Evolutionary conservation across 1,140 invertebrate genomes (phyloP).

Genomic region (Drosophila parvula): DNA sequence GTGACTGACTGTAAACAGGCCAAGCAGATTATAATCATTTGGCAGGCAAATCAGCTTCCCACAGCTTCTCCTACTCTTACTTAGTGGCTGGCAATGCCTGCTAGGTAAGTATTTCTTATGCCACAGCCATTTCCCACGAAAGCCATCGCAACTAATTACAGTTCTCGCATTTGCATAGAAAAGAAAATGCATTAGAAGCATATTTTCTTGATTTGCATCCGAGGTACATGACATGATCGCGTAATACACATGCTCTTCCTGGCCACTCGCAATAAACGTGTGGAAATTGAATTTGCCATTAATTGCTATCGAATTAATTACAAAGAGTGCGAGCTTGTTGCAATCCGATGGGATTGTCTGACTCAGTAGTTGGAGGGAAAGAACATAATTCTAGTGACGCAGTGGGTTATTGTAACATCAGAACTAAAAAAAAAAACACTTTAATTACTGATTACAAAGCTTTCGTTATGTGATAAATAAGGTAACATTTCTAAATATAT

Average conservation of each 20-base stretch:
- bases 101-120: constrained; percentile 3
- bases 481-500: neutral
- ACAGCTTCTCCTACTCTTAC: too few relatives aligned
- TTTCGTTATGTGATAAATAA: neutral
- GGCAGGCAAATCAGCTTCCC: neutral
- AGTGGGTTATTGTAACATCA: constrained; percentile 15
- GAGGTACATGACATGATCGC: constrained; percentile 4
- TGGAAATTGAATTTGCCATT: neutral
- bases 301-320: constrained; percentile 27
- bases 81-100: neutral
- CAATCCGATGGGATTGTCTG: constrained; percentile 12
- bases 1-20: constrained; percentile 26
- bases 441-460: constrained; percentile 5
- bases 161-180: constrained; percentile 37
- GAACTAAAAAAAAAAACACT: neutral
- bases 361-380: constrained; percentile 5
- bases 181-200: constrained; percentile 21
- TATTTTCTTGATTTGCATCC: constrained; percentile 8
- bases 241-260: constrained; percentile 3
- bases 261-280: neutral
- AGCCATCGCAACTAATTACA: constrained; percentile 18
- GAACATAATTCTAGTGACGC: constrained; percentile 32
- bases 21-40: neutral
- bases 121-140: constrained; percentile 32
- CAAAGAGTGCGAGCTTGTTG: constrained; percentile 5